Base-by-base conservation (phyloP, 64 coral and sea anemone genomes). In the Platygyra sinensis region DNA sequence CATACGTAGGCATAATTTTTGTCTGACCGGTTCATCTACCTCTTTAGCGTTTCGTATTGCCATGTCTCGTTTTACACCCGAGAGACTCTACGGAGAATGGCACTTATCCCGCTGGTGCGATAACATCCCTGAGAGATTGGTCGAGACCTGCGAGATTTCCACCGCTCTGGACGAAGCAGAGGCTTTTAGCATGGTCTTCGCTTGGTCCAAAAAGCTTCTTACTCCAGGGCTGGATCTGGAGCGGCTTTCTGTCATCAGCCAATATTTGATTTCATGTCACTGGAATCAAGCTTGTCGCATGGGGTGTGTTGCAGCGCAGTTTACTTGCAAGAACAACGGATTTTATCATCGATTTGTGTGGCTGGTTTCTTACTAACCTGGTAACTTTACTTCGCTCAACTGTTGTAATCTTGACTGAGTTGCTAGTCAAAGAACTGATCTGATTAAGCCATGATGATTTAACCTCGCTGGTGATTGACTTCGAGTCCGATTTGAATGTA, bases 291-390 rank as follows among this genome's bases (percentile, higher is more conserved):
- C 93, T 19, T 78, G 83, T 25, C 86, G 93, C 28, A 94, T 94
- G 93, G 93, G 93, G 1, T 94, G 93, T 39, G 63, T 94, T 52
- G 93, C 75, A 0, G 93, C 90, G 13, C 93, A 94, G 93, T 94
- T 94, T 17, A 94, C 93, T 1, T 94, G 90, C 30, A 94, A 90
- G 33, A 36, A 36, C 75, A 94, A 94, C 79, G 93, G 93, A 3
- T 94, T 94, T 62, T 94, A 94, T 31, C 93, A 94, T 38, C 87
- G 93, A 7, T 94, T 94, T 22, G n/a, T n/a, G n/a, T n/a, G n/a
- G n/a, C n/a, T n/a, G n/a, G n/a, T n/a, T n/a, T n/a, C n/a, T n/a
- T n/a, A n/a, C n/a, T n/a, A 39, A 94, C 8, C 33, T 36, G 33
- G 33, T 15, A 10, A n/a, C 57, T 30, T 83, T 83, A 17, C 54